Percentiles rank a stretch among this genome's conserved stretches.
phyloP scores from a whole-genome alignment of 2,888 invertebrate genomes.

The Caenorhabditis doughertyi region DNA sequence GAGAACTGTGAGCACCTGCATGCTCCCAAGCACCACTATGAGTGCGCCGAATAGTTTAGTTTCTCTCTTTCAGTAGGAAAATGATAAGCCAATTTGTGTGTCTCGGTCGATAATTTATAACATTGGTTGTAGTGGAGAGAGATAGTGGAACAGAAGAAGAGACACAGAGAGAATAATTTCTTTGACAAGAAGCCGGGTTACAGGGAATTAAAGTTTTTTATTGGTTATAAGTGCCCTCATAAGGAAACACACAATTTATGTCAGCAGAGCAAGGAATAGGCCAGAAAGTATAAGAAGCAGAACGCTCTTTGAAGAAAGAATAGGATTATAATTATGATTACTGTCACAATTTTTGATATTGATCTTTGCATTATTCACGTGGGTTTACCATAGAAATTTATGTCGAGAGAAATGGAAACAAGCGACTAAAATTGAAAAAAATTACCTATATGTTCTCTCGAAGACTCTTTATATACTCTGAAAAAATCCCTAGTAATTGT shows the following conservation, averaged over 20 bases:
- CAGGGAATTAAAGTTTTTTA: conserved; percentile 47
- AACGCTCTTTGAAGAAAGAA: conserved; percentile 17
- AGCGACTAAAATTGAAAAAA: not conserved
- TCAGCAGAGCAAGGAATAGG: not conserved
- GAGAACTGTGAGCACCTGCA: conserved; percentile 52
- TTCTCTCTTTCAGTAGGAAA: conserved; percentile 16
- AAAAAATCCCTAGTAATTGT: too few species aligned
- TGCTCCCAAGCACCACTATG: conserved; percentile 33
- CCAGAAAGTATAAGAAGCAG: not conserved
- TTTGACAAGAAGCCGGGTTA: conserved; percentile 48
- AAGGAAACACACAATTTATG: conserved; percentile 5
- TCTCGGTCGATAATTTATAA: conserved; percentile 57
- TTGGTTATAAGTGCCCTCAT: conserved; percentile 48
- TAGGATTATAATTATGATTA: conserved; percentile 11
- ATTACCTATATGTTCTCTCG: too few species aligned
- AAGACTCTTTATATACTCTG: too few species aligned
- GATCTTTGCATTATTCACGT: conserved; percentile 33
- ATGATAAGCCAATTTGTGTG: conserved; percentile 58
- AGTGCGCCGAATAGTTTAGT: conserved; percentile 18
- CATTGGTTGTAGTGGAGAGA: conserved; percentile 8
- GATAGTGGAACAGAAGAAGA: conserved; percentile 4
- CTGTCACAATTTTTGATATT: not conserved
- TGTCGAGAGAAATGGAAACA: not conserved
- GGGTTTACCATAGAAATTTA: not conserved
- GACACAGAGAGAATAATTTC: conserved; percentile 28